A percentile compares a stretch with the other conserved stretches of the same genome.
These are phyloP conservation scores for Meta bourneti DNA, from an alignment of 2,888 invertebrate species.

Conservation along the genomic window DNA sequence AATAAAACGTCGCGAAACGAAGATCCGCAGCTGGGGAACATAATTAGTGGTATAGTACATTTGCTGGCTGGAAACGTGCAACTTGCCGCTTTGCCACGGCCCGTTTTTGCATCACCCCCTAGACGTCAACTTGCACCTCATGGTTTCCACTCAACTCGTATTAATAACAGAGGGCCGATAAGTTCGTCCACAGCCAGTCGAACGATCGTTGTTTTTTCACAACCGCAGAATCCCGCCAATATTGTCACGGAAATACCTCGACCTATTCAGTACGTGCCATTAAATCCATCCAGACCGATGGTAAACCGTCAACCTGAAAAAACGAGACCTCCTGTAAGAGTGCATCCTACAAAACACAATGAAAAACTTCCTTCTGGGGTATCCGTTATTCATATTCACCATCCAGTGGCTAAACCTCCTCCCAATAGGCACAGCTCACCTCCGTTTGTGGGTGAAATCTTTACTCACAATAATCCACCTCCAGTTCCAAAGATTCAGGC, in stretches of 20 bases:
- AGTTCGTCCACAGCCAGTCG: slow-evolving; percentile 44
- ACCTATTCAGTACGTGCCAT: slow-evolving; percentile 43
- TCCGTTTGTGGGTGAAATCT: slow-evolving; percentile 56
- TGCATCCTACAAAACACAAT: slow-evolving; percentile 49
- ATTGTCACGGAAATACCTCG: slow-evolving; percentile 15
- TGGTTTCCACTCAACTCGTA: slow-evolving; percentile 53
- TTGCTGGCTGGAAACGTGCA: slow-evolving; percentile 94
- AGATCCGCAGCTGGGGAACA: slow-evolving; percentile 87
- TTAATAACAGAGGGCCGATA: slow-evolving; percentile 72
- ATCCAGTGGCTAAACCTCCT: slow-evolving; percentile 11
- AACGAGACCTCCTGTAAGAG: neutral
- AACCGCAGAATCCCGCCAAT: slow-evolving; percentile 46
- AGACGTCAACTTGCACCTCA: slow-evolving; percentile 29
- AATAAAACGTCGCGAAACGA: slow-evolving; percentile 71
- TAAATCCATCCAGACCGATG: neutral
- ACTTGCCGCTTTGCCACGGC: slow-evolving; percentile 82
- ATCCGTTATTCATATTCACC: slow-evolving; percentile 43
- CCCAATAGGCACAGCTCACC: neutral
- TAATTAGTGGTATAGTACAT: slow-evolving; percentile 91
- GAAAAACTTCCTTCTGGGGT: slow-evolving; percentile 30
- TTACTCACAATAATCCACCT: slow-evolving; percentile 10
- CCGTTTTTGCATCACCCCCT: slow-evolving; percentile 29
- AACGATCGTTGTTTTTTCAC: slow-evolving; percentile 67
- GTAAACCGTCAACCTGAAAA: slow-evolving; percentile 14
- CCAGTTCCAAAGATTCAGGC: slow-evolving; percentile 25